phyloP scores from a whole-genome alignment of 1,140 invertebrate genomes.

The Neotoxoptera formosana region DNA sequence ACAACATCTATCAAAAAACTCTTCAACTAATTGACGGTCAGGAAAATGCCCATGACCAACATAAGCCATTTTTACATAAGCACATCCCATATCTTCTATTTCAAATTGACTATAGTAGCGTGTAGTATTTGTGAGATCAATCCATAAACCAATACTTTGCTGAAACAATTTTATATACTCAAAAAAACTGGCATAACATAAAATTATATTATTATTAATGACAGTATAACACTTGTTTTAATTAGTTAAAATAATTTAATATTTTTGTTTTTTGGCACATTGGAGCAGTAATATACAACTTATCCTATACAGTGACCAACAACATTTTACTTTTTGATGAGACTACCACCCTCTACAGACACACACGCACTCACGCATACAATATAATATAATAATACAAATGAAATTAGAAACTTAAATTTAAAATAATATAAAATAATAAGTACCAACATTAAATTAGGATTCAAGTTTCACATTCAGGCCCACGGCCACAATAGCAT shows the following conservation, averaged over 20 bases:
- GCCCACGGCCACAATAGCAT: too few relatives aligned
- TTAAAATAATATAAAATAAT: too few relatives aligned
- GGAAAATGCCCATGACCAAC: constrained; percentile 66
- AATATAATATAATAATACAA: too few relatives aligned
- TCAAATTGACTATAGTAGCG: constrained; percentile 89
- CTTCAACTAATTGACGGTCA: constrained; percentile 77
- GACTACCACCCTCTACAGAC: too few relatives aligned
- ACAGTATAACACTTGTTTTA: neutral
- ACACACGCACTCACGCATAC: too few relatives aligned
- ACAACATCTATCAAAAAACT: constrained; percentile 80
- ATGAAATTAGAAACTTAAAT: too few relatives aligned
- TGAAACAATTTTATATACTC: constrained; percentile 63
- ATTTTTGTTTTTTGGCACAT: neutral
- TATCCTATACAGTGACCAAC: too few relatives aligned
- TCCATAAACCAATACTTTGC: constrained; percentile 91
- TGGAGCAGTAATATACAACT: neutral
- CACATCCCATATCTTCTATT: constrained; percentile 76
- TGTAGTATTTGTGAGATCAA: constrained; percentile 94
- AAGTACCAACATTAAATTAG: too few relatives aligned
- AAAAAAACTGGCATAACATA: neutral
- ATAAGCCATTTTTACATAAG: constrained; percentile 87
- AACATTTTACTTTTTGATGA: too few relatives aligned
- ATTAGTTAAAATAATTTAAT: neutral
- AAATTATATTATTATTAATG: neutral
- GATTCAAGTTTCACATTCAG: too few relatives aligned